Conservation (phyloP, 2,888 invertebrate species). For the Melitaea athalia region DNA sequence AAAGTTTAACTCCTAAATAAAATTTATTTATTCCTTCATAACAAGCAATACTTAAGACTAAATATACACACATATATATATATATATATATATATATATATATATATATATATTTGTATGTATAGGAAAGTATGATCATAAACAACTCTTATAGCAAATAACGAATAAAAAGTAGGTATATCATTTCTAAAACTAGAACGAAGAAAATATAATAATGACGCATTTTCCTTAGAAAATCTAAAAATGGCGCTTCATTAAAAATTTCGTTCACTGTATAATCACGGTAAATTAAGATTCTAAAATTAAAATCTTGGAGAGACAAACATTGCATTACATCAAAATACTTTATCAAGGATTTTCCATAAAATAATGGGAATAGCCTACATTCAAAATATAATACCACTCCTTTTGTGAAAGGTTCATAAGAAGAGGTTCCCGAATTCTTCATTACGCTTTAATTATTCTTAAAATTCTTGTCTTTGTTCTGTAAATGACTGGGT, state of each 20-base stretch:
- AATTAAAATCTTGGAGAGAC: conserved; percentile 5
- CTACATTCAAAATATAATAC: conserved; percentile 6
- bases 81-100: too few species aligned
- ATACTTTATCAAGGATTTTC: conserved; percentile 4
- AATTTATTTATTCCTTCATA: neutral
- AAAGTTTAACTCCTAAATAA: neutral
- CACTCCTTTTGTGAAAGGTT: conserved; percentile 2
- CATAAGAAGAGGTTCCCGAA: neutral
- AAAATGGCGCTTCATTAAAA: neutral
- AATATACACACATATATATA: too few species aligned
- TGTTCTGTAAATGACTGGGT: conserved; percentile 7
- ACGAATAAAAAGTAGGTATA: too few species aligned
- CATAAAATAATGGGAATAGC: neutral
- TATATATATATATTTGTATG: too few species aligned
- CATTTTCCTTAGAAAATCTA: neutral
- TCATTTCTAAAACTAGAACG: too few species aligned
- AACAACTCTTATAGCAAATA: too few species aligned
- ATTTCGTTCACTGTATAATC: neutral
- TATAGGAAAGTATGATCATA: neutral
- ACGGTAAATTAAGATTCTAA: conserved; percentile 14
- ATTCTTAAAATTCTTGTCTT: conserved; percentile 8
- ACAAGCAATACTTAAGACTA: neutral
- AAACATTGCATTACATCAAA: neutral
- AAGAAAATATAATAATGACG: too few species aligned
- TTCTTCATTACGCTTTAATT: conserved; percentile 12